Percentiles rank a stretch among this genome's conserved stretches.
Conservation (phyloP, 2,797 vertebrate species). For the Acanthis flammea region DNA sequence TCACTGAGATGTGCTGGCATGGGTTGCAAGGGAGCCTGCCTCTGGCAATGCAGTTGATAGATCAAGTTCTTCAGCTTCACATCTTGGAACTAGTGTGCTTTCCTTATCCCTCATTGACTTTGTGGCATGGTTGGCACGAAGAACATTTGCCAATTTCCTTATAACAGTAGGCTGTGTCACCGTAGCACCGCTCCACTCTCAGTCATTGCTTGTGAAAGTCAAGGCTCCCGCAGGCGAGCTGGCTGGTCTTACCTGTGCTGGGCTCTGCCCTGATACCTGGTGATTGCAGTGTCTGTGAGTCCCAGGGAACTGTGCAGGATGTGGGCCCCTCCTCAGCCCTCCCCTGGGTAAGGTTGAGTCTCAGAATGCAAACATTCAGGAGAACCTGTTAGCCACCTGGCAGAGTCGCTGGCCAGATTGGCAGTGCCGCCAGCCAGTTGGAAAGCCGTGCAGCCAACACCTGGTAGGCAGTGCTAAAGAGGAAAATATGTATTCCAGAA, state of each 20-base stretch:
- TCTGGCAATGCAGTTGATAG: background rate
- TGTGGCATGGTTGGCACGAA: background rate
- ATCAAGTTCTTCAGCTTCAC: slow-evolving; percentile 13
- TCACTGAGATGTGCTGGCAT: background rate
- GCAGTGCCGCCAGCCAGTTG: slow-evolving; percentile 39
- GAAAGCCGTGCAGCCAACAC: slow-evolving; percentile 55
- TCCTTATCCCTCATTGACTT: background rate
- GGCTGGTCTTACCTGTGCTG: background rate
- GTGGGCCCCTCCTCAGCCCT: background rate
- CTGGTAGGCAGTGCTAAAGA: slow-evolving; percentile 65
- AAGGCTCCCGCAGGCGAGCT: background rate
- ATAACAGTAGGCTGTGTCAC: background rate
- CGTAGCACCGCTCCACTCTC: background rate
- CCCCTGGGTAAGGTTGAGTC: background rate
- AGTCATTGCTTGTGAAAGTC: background rate
- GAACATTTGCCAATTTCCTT: background rate
- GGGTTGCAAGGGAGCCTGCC: background rate
- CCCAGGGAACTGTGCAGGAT: fast-evolving
- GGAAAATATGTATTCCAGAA: slow-evolving; percentile 58
- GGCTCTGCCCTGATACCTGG: background rate
- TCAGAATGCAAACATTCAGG: slow-evolving; percentile 15
- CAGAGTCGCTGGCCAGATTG: slow-evolving; percentile 50
- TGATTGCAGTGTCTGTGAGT: background rate
- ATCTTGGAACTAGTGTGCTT: background rate
- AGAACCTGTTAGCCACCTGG: slow-evolving; percentile 60